Evolutionary conservation across 2,888 invertebrate genomes (phyloP).

Genomic region (Lycaena phlaeas): DNA sequence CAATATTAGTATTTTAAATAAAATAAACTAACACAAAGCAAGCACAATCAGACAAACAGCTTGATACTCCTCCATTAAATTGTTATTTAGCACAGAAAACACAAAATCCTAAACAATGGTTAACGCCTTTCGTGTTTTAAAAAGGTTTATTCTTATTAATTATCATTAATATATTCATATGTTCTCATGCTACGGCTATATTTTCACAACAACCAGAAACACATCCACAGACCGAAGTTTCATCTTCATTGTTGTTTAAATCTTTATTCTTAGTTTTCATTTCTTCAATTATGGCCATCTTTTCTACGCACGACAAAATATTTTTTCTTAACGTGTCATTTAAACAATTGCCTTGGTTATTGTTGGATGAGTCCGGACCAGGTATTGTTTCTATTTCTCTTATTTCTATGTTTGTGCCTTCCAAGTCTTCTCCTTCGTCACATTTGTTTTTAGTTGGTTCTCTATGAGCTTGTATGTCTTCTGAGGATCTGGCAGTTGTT

Average conservation of each 20-base stretch:
- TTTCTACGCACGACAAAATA: constrained; percentile 59
- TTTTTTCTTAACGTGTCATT: constrained; percentile 54
- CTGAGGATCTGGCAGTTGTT: constrained; percentile 27
- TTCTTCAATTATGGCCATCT: constrained; percentile 58
- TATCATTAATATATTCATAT: too few species aligned
- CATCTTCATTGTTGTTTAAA: constrained; percentile 34
- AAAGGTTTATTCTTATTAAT: constrained; percentile 1
- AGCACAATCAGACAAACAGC: constrained; percentile 3
- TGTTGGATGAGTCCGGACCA: constrained; percentile 25
- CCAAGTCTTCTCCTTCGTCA: constrained; percentile 18
- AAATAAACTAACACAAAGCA: constrained; percentile 6
- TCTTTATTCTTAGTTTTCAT: constrained; percentile 52
- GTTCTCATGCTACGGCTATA: constrained; percentile 8
- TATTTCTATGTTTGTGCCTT: constrained; percentile 26
- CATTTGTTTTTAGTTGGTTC: constrained; percentile 26
- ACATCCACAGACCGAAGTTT: constrained; percentile 55
- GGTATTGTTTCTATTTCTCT: constrained; percentile 32
- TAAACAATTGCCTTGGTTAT: constrained; percentile 35
- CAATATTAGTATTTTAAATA: too few species aligned
- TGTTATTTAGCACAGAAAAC: not conserved
- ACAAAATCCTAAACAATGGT: not conserved
- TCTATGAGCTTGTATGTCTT: constrained; percentile 29
- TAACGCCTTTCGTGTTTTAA: not conserved
- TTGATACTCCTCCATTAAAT: not conserved
- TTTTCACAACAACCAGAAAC: constrained; percentile 38